phyloP scores from a whole-genome alignment of 2,797 vertebrate genomes.

The Tinamus major region DNA sequence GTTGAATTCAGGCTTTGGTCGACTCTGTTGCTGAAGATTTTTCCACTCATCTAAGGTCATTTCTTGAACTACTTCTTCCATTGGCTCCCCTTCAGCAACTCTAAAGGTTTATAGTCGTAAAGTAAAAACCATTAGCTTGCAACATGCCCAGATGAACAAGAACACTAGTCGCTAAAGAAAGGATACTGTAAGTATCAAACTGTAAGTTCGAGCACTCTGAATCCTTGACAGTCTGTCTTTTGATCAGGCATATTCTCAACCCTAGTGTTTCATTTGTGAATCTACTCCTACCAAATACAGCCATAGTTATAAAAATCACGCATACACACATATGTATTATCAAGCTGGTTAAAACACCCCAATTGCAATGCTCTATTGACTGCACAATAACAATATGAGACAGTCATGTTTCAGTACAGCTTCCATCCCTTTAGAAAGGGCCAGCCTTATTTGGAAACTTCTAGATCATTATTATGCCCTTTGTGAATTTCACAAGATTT shows the following conservation, averaged over 20 bases:
- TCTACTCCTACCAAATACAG: not conserved
- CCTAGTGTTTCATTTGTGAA: not conserved
- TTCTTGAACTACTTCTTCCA: constrained; percentile 88
- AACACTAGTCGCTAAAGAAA: not conserved
- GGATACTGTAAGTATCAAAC: not conserved
- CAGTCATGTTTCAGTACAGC: not conserved
- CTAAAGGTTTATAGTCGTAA: constrained; percentile 71
- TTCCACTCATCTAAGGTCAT: constrained; percentile 98
- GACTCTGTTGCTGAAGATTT: constrained; percentile 87
- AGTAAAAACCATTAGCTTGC: constrained; percentile 60
- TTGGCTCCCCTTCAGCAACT: constrained; percentile 76
- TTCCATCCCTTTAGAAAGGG: not conserved
- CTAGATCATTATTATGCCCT: not conserved
- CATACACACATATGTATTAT: not conserved
- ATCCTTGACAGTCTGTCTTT: not conserved
- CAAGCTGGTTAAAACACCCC: not conserved
- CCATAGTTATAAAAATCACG: not conserved
- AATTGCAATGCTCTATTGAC: not conserved
- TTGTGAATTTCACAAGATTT: not conserved
- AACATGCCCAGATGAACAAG: constrained; percentile 30
- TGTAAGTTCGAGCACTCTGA: not conserved
- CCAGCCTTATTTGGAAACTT: not conserved
- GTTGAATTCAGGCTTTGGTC: constrained; percentile 92
- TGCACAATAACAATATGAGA: not conserved
- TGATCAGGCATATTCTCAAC: not conserved